Evolutionary conservation across 2,888 invertebrate genomes (phyloP).

Genomic region (Minunthozetes semirufus): DNA sequence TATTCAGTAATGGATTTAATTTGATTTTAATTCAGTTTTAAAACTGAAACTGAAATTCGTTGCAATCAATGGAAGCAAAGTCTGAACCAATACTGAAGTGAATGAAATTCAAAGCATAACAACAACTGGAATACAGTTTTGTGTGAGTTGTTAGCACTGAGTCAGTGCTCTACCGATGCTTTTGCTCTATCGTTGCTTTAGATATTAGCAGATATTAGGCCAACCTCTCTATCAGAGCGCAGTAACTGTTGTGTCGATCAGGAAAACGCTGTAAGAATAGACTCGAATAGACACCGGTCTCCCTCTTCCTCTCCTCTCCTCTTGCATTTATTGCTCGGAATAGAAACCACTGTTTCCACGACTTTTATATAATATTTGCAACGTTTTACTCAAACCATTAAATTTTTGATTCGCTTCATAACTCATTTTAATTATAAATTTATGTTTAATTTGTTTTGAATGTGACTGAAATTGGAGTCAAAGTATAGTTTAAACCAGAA

Average conservation of each 20-base stretch:
- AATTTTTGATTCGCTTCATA: too few relatives aligned
- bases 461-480: too few relatives aligned
- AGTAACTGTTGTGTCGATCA: background rate
- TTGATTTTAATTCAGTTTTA: too few relatives aligned
- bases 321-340: background rate
- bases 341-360: too few relatives aligned
- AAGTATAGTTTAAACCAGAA: too few relatives aligned
- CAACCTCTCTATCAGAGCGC: background rate
- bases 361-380: too few relatives aligned
- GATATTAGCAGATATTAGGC: background rate
- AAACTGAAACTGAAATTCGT: too few relatives aligned
- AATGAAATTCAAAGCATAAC: background rate
- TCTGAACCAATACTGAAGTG: background rate
- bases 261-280: background rate
- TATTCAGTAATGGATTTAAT: too few relatives aligned
- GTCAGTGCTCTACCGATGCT: background rate
- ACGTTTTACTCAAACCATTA: too few relatives aligned
- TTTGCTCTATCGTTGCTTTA: too few relatives aligned
- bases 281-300: background rate
- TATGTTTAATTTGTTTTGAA: too few relatives aligned
- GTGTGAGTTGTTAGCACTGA: background rate
- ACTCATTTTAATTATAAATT: too few relatives aligned
- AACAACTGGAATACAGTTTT: conserved; percentile 14
- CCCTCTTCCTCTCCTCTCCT: background rate
- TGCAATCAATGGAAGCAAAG: background rate